These are phyloP conservation scores for Strigamia maritima DNA, from an alignment of 2,888 invertebrate species.

Conservation along the genomic window DNA sequence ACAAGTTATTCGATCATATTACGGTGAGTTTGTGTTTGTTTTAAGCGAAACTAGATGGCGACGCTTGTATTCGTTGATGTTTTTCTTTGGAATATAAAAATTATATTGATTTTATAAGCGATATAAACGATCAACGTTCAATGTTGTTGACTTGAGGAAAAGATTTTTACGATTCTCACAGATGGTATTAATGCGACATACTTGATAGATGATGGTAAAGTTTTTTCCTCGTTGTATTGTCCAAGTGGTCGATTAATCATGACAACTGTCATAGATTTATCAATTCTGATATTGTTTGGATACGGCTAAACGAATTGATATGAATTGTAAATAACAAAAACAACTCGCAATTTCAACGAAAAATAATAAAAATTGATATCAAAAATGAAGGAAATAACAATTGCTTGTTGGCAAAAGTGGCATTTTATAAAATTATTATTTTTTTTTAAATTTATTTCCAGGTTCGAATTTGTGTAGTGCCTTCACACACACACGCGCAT, in stretches of 20 bases:
- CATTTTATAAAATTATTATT: too few species aligned
- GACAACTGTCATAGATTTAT: not conserved
- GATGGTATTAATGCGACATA: not conserved
- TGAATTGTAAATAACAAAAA: not conserved
- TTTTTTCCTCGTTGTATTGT: not conserved
- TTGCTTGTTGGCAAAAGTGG: too few species aligned
- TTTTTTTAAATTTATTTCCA: too few species aligned
- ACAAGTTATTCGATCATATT: constrained; percentile 50
- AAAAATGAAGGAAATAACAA: too few species aligned
- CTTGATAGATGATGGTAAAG: not conserved
- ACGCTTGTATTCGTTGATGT: not conserved
- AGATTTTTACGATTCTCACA: not conserved
- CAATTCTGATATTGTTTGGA: not conserved
- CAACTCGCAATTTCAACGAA: not conserved
- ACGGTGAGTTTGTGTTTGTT: constrained; percentile 47
- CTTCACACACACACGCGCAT: not conserved
- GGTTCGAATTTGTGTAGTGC: not conserved
- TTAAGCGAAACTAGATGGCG: not conserved
- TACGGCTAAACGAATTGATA: not conserved
- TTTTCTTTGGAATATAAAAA: not conserved
- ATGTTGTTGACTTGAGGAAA: not conserved
- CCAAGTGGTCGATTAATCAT: not conserved
- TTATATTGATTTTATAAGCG: not conserved
- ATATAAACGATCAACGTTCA: not conserved
- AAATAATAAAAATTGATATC: not conserved